A percentile compares a stretch with the other conserved stretches of the same genome.
Conservation (phyloP, 2,797 vertebrate species). For the Pangasius macronema region DNA sequence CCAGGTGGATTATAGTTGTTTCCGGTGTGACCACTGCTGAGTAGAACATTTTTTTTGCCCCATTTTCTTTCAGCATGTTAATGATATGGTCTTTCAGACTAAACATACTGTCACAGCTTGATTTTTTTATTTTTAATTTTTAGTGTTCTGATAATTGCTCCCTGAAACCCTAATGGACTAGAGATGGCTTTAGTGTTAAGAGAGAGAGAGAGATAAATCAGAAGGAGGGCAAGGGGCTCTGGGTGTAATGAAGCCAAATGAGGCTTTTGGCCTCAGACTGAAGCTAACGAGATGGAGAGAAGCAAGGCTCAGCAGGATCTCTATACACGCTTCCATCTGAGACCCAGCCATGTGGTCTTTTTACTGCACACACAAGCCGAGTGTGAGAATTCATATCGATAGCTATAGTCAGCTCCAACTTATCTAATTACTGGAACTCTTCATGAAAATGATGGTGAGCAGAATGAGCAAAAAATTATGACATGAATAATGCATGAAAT, state of each 20-base stretch:
- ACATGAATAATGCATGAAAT: neutral
- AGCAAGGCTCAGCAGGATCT: conserved; percentile 48
- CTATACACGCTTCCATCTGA: conserved; percentile 32
- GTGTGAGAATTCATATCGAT: neutral
- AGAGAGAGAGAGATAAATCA: conserved; percentile 60
- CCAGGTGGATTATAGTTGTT: neutral
- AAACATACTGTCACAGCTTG: conserved; percentile 44
- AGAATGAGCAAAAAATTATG: neutral
- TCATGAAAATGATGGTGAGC: neutral
- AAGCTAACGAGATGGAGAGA: conserved; percentile 68
- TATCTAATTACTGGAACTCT: conserved; percentile 1
- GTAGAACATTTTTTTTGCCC: neutral
- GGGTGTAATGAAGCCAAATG: conserved; percentile 73
- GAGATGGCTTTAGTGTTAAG: conserved; percentile 65
- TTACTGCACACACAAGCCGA: neutral
- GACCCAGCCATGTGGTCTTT: conserved; percentile 22
- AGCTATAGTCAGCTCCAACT: neutral
- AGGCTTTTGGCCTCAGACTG: conserved; percentile 65
- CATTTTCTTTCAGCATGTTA: conserved; percentile 22
- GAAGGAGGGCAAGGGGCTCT: conserved; percentile 54
- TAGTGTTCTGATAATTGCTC: conserved; percentile 63
- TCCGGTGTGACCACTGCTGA: neutral
- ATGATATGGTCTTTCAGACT: conserved; percentile 31
- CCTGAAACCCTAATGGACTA: conserved; percentile 61
- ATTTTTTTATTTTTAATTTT: conserved; percentile 43